These are phyloP conservation scores for Elgaria multicarinata DNA, from an alignment of 2,113 vertebrate genomes.

Conservation along the genomic window DNA sequence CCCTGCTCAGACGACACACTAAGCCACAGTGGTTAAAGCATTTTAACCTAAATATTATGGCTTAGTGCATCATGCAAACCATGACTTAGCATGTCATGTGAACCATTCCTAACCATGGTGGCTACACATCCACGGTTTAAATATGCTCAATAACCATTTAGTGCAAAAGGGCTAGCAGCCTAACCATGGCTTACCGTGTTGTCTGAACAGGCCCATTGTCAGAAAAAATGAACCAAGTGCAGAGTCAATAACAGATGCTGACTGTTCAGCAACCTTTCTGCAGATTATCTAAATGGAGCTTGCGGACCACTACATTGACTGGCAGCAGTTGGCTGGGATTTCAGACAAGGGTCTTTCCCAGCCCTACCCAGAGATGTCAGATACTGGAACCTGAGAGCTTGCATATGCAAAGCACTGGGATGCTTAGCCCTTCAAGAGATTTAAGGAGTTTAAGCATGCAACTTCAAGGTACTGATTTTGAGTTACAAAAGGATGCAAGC, in stretches of 20 bases:
- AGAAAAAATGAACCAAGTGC: background rate
- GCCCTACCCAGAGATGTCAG: background rate
- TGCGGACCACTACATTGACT: background rate
- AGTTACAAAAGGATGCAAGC: conserved; percentile 11
- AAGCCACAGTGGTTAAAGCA: too few relatives aligned
- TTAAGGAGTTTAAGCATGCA: background rate
- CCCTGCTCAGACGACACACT: too few relatives aligned
- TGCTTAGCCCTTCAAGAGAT: background rate
- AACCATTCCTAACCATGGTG: too few relatives aligned
- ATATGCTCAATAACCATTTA: too few relatives aligned
- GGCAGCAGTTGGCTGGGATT: background rate
- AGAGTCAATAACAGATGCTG: background rate
- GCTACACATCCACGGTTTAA: too few relatives aligned
- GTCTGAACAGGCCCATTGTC: too few relatives aligned
- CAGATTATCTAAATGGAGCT: background rate
- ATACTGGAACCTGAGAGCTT: background rate
- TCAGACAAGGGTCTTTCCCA: background rate
- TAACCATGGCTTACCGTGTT: too few relatives aligned
- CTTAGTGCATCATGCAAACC: too few relatives aligned
- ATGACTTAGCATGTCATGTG: too few relatives aligned
- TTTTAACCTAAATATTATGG: too few relatives aligned
- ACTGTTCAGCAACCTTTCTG: background rate
- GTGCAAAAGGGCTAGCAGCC: too few relatives aligned
- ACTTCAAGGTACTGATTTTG: background rate
- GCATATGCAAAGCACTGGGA: background rate